Base-by-base conservation (phyloP, 2,888 invertebrate genomes). In the Mimachlamys varia region DNA sequence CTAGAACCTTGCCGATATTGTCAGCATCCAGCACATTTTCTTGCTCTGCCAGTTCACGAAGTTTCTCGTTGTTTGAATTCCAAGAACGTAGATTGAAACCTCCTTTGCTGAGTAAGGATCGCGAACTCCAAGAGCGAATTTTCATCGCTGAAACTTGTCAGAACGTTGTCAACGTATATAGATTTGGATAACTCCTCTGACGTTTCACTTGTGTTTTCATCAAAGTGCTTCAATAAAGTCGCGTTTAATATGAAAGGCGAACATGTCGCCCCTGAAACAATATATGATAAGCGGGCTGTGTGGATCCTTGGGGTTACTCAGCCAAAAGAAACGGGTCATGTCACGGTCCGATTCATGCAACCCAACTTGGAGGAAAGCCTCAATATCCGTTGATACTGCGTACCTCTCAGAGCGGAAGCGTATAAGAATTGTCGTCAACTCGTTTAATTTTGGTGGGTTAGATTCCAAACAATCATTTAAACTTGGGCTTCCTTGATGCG, bases 201-300 rank as follows among this genome's bases (percentile, higher is more conserved):
- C 5, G 87, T 49, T 19, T n/a, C 13, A 19, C 53, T 88, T 49
- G 53, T 27, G 27, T 90, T 58, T 0, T 49, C 44, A 4, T 76
- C 88, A 5, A 92, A 89, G 87, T 89, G 89, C 89, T 91, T 91
- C 27, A 91, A 88, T 19, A 92, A 17, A 7, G 91, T 90, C 10
- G 92, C 89, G 27, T 89, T 92, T 19, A 92, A 62, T 19, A 93
- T 92, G 38, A 93, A 92, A 4, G 91, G 92, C 22, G 92, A 92
- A 38, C 92, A 90, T 12, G 91, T 91, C 12, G 90, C 92, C 19
- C 92, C 90, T 49, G 92, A 92, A 0, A 93, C 58, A 44, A 93
- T 92, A n/a, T 55, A 49, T 53, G 89, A 89, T 50, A 92, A 92
- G 0, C 91, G 88, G 88, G 90, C 92, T 22, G 90, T 89, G 0